Evolutionary conservation across 2,113 vertebrate species (phyloP), one percentile per base, ranked within the genome.

Genomic region (Siniperca knerii): DNA sequence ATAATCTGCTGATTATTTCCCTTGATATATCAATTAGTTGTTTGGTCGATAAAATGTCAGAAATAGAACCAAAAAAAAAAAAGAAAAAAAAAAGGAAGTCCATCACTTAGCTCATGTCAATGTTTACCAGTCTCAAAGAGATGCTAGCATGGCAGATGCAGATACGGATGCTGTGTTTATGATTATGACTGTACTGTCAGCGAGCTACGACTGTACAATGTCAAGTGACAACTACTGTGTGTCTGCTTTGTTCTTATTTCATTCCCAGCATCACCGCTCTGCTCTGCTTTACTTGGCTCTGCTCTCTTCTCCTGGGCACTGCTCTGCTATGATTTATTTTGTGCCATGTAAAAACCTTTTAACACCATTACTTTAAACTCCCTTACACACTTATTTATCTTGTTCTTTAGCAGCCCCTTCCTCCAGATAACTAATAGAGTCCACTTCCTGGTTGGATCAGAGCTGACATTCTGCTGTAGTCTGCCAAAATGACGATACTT

Each of bases 341-440:
- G 57, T 13, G 23, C 52, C 21, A 4, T 2, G 64, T 8, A 40
- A 15, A 69, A 80, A 76, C 62, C 10, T 72, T 87, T 79, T 52
- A 85, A 86, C 83, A n/a, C 40, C 11, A 65, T 42, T 50, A 54
- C 75, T 70, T 77, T 25, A 75, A 77, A 79, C 67, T 69, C 62
- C 11, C 37, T 10, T 33, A 44, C 23, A 15, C 65, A 16, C 33
- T 11, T 60, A 29, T 72, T 87, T 46, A 48, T 75, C 35, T 54
- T 44, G 20, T 33, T 54, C 66, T 71, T n/a, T 23, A 50, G 62
- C 21, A 57, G 58, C 55, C n/a, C 25, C 55, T 71, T 33, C 60
- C 37, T 73, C 33, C 29, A 46, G 12, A 84, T 79, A 79, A 72
- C 55, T 23, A 62, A 62, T 15, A 16, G 37, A 66, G 48, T 75